Percentiles rank a stretch among this genome's conserved stretches.
phyloP scores from a whole-genome alignment of 2,113 vertebrate species.

The Bufo gargarizans region DNA sequence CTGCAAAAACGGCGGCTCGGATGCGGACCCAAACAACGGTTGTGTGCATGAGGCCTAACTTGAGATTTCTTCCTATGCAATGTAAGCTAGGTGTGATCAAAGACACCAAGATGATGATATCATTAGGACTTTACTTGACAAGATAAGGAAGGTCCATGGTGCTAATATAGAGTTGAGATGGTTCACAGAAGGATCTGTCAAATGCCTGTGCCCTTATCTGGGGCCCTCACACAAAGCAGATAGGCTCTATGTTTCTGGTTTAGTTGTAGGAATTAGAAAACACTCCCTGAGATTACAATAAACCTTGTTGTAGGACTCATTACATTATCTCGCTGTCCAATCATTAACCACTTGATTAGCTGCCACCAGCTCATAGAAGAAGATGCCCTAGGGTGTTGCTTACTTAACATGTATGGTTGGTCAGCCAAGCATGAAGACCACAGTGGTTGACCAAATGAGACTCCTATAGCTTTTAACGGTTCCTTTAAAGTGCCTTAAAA shows the following conservation, averaged over 20 bases:
- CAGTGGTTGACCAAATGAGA: constrained; percentile 57
- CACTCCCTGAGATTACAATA: constrained; percentile 62
- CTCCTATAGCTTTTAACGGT: neutral
- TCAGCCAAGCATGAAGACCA: constrained; percentile 59
- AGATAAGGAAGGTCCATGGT: constrained; percentile 53
- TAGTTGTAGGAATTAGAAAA: constrained; percentile 3
- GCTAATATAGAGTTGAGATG: constrained; percentile 58
- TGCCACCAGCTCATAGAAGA: constrained; percentile 46
- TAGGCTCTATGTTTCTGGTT: rapidly evolving
- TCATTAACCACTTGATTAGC: constrained; percentile 62
- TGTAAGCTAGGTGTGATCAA: neutral
- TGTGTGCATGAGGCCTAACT: too few species aligned
- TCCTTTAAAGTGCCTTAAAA: neutral
- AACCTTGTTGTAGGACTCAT: constrained; percentile 57
- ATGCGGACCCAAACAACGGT: too few species aligned
- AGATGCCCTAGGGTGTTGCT: constrained; percentile 42
- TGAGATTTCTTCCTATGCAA: neutral
- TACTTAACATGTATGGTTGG: constrained; percentile 52
- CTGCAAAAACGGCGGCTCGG: too few species aligned
- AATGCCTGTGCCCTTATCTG: neutral
- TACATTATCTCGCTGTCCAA: constrained; percentile 57
- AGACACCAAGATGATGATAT: neutral
- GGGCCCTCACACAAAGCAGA: constrained; percentile 63
- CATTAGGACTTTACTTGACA: constrained; percentile 59
- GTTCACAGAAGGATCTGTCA: neutral